Evolutionary conservation across 2,113 vertebrate species (phyloP), one percentile per base, ranked within the genome.

Genomic region (Pelusios castaneus): DNA sequence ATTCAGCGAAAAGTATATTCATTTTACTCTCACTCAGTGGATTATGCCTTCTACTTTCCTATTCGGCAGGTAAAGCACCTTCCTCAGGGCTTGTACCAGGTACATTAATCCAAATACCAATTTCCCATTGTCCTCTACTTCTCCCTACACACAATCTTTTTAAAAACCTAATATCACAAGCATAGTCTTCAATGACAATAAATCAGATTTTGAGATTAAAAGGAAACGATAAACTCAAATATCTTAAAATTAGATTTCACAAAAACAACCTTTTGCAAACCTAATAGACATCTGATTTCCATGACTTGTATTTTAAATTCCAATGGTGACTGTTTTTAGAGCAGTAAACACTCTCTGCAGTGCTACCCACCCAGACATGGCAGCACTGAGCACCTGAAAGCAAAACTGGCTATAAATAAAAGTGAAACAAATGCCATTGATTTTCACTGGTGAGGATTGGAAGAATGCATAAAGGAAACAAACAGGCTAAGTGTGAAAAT

Each of bases 121-220:
- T 24, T n/a, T 80, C 13, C 27, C 41, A 51, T n/a, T 3, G 8
- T 29, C 29, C 29, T 80, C 60, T 29, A 3, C 0, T 0, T 76
- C 31, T 10, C 21, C 31, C 0, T 29, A 2, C 3, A 29, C 1
- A 52, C 3, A 12, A 0, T 2, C 21, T 55, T 41, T 70, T 51
- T 34, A 56, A 54, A 0, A 0, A 84, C 84, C 84, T n/a, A 84
- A 82, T 84, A 5, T 12, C 31, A 75, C 45, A 90, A 80, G 1
- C 27, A 8, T 0, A 0, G 2, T 51, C 10, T 81, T n/a, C 6
- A 5, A 45, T 12, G 47, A 34, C 8, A 78, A 78, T 0, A 1
- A 54, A 81, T 1, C 9, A 70, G 63, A 38, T 70, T 38, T 70
- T 70, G 9, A 70, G 63, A 38, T 70, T 38, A 70, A 38, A 67